Conservation (phyloP, 1,140 invertebrate genomes). For the Stratiolaelaps scimitus region DNA sequence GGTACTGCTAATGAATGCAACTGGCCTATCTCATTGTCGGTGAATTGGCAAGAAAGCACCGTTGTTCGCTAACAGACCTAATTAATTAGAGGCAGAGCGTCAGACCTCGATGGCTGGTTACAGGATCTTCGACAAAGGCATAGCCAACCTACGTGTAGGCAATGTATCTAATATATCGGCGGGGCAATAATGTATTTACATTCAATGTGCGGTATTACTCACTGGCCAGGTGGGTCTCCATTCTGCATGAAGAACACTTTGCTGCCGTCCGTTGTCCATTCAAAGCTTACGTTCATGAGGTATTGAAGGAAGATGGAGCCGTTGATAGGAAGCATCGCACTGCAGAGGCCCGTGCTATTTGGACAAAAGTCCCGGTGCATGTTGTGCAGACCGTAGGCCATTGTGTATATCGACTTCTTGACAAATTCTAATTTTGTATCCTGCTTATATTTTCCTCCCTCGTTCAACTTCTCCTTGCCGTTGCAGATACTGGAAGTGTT, state of each 20-base stretch:
- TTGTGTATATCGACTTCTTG: slow-evolving; percentile 56
- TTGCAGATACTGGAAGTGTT: slow-evolving; percentile 36
- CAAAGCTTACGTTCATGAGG: slow-evolving; percentile 63
- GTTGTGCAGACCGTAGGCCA: slow-evolving; percentile 53
- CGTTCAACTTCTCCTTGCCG: slow-evolving; percentile 45
- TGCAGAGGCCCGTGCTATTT: slow-evolving; percentile 46
- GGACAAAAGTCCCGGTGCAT: slow-evolving; percentile 49
- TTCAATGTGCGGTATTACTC: slow-evolving; percentile 36
- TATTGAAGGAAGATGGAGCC: slow-evolving; percentile 54
- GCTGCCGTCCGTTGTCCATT: slow-evolving; percentile 48
- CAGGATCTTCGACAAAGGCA: too few relatives aligned
- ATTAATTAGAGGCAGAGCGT: too few relatives aligned
- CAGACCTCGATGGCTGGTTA: too few relatives aligned
- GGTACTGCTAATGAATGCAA: too few relatives aligned
- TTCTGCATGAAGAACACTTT: slow-evolving; percentile 58
- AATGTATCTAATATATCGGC: too few relatives aligned
- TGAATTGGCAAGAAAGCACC: too few relatives aligned
- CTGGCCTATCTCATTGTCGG: too few relatives aligned
- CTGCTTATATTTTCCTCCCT: slow-evolving; percentile 48
- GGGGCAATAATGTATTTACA: too few relatives aligned
- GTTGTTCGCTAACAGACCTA: too few relatives aligned
- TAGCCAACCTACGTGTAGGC: too few relatives aligned
- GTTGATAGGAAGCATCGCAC: slow-evolving; percentile 52
- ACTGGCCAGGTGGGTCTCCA: slow-evolving; percentile 72
- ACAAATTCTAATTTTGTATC: slow-evolving; percentile 66